Evolutionary conservation across 2,113 vertebrate species (phyloP), one percentile per base, ranked within the genome.

Genomic region (Aphyosemion australe): DNA sequence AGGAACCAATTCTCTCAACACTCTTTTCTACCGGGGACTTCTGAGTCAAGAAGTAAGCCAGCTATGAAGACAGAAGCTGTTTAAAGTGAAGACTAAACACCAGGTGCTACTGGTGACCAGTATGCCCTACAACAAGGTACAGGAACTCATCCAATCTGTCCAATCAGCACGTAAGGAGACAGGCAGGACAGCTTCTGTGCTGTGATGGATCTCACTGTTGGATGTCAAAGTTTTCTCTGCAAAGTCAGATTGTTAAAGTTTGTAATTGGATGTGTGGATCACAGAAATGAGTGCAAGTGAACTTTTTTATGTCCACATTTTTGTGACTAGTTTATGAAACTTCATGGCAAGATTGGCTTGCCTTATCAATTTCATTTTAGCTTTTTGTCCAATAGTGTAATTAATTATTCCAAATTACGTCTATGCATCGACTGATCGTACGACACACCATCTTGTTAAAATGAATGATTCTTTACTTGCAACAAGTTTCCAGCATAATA

Each of bases 1-100:
- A 88, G 88, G 86, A 86, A 90, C 82, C 83, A 83, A 87, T 89
- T 89, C 87, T 89, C 87, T 81, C 87, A 87, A 66, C 75, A 78
- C 64, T 85, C 72, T 74, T 68, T 77, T 68, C 50, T 62, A 37
- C 64, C 5, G 61, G 66, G 79, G 83, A 80, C 71, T 76, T 86
- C 65, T 74, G 57, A 79, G 88, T 90, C 78, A 78, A 80, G 55
- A 72, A 61, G 65, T 46, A 62, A 76, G 64, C 67, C 83, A 76
- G 78, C 60, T 59, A 60, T 72, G 74, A 78, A 86, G 89, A 80
- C 54, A 51, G 83, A 83, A 75, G 69, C 72, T 72, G 54, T 65
- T 87, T 76, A 78, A 85, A 89, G 76, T 72, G 76, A 76, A 85
- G 73, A 88, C 81, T 83, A 86, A 86, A 82, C 78, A 73, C 65